phyloP scores from a whole-genome alignment of 1,140 invertebrate genomes.

The Drosophila serrata region DNA sequence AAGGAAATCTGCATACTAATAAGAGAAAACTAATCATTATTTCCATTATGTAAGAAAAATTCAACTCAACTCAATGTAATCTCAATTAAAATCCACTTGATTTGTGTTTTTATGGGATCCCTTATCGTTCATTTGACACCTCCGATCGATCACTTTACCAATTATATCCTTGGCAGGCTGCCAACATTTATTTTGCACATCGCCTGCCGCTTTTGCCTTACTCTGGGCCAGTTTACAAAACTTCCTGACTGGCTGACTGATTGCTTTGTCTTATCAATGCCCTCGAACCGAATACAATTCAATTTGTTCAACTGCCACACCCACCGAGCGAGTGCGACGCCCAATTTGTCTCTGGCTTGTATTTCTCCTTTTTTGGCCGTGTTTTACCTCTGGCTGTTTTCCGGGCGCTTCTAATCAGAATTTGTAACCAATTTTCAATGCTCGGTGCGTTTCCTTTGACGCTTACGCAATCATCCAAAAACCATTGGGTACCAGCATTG shows the following conservation, averaged over 20 bases:
- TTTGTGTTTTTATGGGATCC: not conserved
- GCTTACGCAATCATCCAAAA: constrained; percentile 69
- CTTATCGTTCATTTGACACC: constrained; percentile 23
- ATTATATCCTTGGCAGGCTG: constrained; percentile 38
- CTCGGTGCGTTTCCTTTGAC: constrained; percentile 77
- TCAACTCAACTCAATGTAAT: not conserved
- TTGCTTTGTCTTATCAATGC: constrained; percentile 79
- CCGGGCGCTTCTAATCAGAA: constrained; percentile 78
- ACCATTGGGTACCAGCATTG: constrained; percentile 38
- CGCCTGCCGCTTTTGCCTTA: constrained; percentile 11
- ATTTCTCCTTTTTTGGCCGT: constrained; percentile 30
- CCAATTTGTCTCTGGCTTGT: constrained; percentile 40
- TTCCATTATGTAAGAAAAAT: not conserved
- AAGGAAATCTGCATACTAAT: not conserved
- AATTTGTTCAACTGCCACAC: constrained; percentile 75
- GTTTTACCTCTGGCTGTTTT: constrained; percentile 66
- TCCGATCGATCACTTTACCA: constrained; percentile 62
- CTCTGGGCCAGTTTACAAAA: constrained; percentile 54
- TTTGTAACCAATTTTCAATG: constrained; percentile 80
- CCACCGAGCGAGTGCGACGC: constrained; percentile 24
- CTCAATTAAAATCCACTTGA: constrained; percentile 1
- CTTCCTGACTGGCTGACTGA: constrained; percentile 69
- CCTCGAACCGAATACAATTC: constrained; percentile 73
- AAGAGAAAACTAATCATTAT: too few relatives aligned
- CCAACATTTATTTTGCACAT: constrained; percentile 43